Conservation (phyloP, 2,888 invertebrate species). For the Amiota minor region DNA sequence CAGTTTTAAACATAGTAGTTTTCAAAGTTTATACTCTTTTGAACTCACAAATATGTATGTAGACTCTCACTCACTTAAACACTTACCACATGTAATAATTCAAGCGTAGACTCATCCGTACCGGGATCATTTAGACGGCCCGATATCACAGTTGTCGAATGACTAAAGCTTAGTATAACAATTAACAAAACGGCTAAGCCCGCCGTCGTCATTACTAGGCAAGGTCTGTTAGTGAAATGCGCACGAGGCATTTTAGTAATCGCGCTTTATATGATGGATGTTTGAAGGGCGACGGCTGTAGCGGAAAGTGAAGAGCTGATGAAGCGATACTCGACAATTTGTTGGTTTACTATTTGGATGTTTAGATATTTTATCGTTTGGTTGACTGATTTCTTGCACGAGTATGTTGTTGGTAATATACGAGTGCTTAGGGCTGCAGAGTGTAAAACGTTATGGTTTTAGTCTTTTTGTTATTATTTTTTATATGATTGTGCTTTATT, state of each 20-base stretch:
- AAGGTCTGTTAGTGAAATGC: conserved; percentile 68
- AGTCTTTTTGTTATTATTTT: too few species aligned
- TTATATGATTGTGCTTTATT: too few species aligned
- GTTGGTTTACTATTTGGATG: conserved; percentile 30
- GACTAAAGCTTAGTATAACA: conserved; percentile 64
- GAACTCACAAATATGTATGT: too few species aligned
- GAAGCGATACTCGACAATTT: conserved; percentile 10
- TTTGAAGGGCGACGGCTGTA: background rate
- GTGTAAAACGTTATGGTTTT: too few species aligned
- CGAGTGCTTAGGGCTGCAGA: too few species aligned
- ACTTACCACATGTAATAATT: conserved; percentile 72
- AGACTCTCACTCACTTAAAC: background rate
- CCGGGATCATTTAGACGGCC: conserved; percentile 53
- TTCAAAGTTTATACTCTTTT: too few species aligned
- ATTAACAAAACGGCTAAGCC: conserved; percentile 60
- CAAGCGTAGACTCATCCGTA: conserved; percentile 64
- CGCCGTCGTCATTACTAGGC: conserved; percentile 69
- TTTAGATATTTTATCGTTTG: conserved; percentile 16
- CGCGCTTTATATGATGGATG: conserved; percentile 55
- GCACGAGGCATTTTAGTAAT: conserved; percentile 67
- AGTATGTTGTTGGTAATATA: conserved; percentile 31
- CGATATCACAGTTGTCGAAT: conserved; percentile 56
- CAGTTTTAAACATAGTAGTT: background rate
- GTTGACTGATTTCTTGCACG: conserved; percentile 49
- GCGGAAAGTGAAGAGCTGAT: background rate